Base-by-base conservation (phyloP, 2,113 vertebrate genomes). In the Ceratotherium simum region DNA sequence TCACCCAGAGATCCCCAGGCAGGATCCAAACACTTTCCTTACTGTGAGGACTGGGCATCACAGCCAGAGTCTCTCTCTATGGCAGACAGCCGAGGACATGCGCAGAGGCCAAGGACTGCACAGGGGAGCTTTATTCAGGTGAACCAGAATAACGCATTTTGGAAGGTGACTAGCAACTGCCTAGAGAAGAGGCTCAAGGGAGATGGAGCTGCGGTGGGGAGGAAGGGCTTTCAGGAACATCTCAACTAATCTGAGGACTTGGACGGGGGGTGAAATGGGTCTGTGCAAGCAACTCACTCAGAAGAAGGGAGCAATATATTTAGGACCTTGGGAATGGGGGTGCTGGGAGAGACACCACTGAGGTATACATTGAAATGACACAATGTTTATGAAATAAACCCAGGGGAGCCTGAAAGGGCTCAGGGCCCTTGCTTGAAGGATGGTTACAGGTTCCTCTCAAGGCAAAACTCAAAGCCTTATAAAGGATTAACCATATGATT, bases 391-490 rank as follows among this genome's bases (percentile, higher is more conserved):
- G 20, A n/a, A 56, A 75, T 56, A 81, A 93, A 39, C 25, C 29
- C 83, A 89, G 1, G 12, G 6, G 36, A 95, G 42, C 42, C 18
- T 69, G 36, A 70, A 76, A 89, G 72, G 18, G 33, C 21, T 58
- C 42, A 64, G 29, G 25, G 27, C 84, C 62, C 48, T 78, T 86
- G 51, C 48, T 46, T 69, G 25, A 81, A 93, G 23, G 29, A 86
- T 48, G 31, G 46, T 54, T 82, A 14, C 42, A 67, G 89, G 80
- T 25, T 92, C 56, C 29, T 75, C 72, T 89, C 33, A 33, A 64
- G 42, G 86, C 69, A 95, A 94, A 92, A 81, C 42, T 82, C 46
- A 72, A 80, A 97, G 89, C 36, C 39, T 88, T 56, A 87, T 64
- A 91, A 92, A 93, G 67, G 85, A 96, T 65, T 64, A 67, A 89